These are phyloP conservation scores for Hyperopisus bebe DNA, from an alignment of 2,113 vertebrate genomes.

Conservation along the genomic window DNA sequence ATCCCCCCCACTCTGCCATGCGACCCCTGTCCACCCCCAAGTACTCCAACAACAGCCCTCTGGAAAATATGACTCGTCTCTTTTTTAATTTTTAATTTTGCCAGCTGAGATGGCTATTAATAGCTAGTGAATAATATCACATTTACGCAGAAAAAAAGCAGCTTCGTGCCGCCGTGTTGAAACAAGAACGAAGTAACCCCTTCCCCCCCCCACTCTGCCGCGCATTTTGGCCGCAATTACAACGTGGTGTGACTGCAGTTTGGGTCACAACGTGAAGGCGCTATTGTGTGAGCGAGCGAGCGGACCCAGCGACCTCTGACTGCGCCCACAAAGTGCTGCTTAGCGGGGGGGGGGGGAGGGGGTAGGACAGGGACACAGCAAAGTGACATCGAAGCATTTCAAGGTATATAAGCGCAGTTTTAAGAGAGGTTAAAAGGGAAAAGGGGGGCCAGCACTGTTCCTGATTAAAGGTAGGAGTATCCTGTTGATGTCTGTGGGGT, in stretches of 20 bases:
- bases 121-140: constrained; percentile 38
- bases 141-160: neutral
- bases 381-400: neutral
- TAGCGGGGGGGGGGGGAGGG: constrained; percentile 1
- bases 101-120: constrained; percentile 48
- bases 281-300: constrained; percentile 33
- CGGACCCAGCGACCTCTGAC: constrained; percentile 24
- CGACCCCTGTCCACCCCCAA: neutral
- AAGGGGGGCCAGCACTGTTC: constrained; percentile 13
- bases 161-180: constrained; percentile 27
- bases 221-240: constrained; percentile 50
- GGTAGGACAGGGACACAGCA: neutral
- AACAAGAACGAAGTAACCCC: constrained; percentile 43
- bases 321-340: constrained; percentile 29
- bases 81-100: constrained; percentile 18
- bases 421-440: constrained; percentile 14
- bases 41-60: neutral
- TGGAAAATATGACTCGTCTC: neutral
- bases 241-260: constrained; percentile 46
- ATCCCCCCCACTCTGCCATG: neutral
- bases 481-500: neutral
- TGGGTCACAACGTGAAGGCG: constrained; percentile 42
- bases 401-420: constrained; percentile 27
- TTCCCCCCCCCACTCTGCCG: constrained; percentile 14
- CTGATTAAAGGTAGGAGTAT: constrained; percentile 12